Base-by-base conservation (phyloP, 2,113 vertebrate species). In the Australoheros scitulus region DNA sequence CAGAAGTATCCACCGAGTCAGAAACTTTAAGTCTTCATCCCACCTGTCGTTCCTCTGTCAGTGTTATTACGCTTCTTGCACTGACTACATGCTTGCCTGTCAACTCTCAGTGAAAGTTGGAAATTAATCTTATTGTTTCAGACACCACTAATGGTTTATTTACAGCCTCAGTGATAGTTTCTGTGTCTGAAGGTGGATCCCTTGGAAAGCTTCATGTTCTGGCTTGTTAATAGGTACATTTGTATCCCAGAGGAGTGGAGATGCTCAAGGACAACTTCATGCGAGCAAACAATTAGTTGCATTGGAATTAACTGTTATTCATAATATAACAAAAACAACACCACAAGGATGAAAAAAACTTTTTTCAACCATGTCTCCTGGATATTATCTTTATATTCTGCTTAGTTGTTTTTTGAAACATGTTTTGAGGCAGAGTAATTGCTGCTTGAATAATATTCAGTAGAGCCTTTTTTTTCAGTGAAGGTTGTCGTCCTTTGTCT, bases 111-210 rank as follows among this genome's bases (percentile, higher is more conserved):
- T n/a, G 11, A 82, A 43, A 61, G 60, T 82, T 79, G 36, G 29
- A 86, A 83, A 91, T 89, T 20, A 89, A 58, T 83, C 77, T 88
- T 80, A 88, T 92, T 89, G 86, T 93, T 92, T 93, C 83, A 83
- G 88, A 88, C 61, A 36, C 24, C 36, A 79, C 88, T 89, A 91
- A 91, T 93, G 82, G 94, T 92, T 92, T 90, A 94, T 93, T 94
- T 88, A 88, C 84, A 83, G 75, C 77, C 80, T 82, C 52, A 47
- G 76, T 80, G 76, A 75, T 59, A 61, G 64, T 84, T 87, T 82
- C 52, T 79, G 32, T 76, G 50, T 57, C 59, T 81, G 24, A 76
- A 65, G 76, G 72, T 79, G 63, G 52, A 86, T 87, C n/a, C 76
- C 68, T 50, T 64, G 4, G 5, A 81, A 86, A 81, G 80, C 81